phyloP scores from a whole-genome alignment of 2,797 vertebrate species.

The Nasua narica region DNA sequence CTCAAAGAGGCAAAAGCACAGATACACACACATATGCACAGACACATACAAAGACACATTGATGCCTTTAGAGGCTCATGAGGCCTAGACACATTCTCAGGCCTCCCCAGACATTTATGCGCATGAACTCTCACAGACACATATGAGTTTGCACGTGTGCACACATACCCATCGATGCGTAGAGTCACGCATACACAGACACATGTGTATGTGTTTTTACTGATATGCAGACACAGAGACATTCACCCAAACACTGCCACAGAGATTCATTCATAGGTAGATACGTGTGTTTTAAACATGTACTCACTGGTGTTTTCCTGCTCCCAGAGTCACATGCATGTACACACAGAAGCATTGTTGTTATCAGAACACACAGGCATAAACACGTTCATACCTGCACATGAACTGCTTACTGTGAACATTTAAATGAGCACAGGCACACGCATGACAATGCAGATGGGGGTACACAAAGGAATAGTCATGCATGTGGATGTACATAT shows the following conservation, averaged over 20 bases:
- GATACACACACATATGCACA: not conserved
- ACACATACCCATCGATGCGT: not conserved
- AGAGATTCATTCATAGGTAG: not conserved
- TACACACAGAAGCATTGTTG: not conserved
- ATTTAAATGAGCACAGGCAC: too few relatives aligned
- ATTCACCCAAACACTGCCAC: not conserved
- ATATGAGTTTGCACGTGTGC: not conserved
- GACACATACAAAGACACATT: not conserved
- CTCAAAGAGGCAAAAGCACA: not conserved
- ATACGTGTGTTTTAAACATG: not conserved
- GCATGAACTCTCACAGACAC: not conserved
- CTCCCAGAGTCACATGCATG: not conserved
- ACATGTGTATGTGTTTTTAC: not conserved
- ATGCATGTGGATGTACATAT: not conserved
- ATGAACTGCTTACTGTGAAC: not conserved
- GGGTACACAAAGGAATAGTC: not conserved
- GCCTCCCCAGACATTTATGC: not conserved
- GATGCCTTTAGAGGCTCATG: not conserved
- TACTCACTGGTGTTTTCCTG: not conserved
- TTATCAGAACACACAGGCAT: not conserved
- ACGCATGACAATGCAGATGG: not conserved
- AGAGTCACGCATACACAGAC: not conserved
- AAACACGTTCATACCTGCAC: not conserved
- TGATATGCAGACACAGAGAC: not conserved
- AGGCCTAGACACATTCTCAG: not conserved